A percentile compares a stretch with the other conserved stretches of the same genome.
Conservation (phyloP, 2,797 vertebrate genomes). For the Crocidura indochinensis region DNA sequence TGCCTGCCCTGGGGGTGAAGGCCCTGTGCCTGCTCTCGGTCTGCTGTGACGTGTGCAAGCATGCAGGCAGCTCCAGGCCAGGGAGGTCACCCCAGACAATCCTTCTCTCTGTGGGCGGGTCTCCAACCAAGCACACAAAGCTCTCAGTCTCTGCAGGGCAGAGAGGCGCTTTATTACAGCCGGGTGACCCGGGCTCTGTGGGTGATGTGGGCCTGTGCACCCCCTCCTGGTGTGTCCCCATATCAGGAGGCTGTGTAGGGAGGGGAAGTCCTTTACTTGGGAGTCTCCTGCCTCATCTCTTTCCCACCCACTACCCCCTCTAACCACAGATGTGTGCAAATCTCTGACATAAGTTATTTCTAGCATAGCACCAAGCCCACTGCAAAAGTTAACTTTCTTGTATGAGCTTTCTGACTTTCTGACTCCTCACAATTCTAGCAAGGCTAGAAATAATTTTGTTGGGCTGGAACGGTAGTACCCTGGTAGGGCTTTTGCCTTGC, state of each 20-base stretch:
- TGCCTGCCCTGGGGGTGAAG: neutral
- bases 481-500: neutral
- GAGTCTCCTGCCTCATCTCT: neutral
- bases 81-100: conserved; percentile 76
- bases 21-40: conserved; percentile 33
- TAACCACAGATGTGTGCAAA: rapidly evolving
- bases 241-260: neutral
- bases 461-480: neutral
- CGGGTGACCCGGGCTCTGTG: conserved; percentile 77
- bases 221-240: neutral
- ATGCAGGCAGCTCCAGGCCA: conserved; percentile 15
- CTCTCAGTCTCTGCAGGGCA: conserved; percentile 83
- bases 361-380: neutral
- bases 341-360: neutral
- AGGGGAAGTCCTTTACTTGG: neutral
- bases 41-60: conserved; percentile 56
- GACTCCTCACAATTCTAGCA: neutral
- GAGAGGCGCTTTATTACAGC: conserved; percentile 86
- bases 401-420: conserved; percentile 41
- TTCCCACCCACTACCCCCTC: neutral
- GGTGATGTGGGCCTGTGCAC: conserved; percentile 28
- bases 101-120: conserved; percentile 73
- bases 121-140: conserved; percentile 78
- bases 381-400: neutral
- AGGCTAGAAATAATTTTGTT: too few relatives aligned